Percentiles rank a stretch among this genome's conserved stretches.
phyloP scores from a whole-genome alignment of 2,113 vertebrate genomes.

The Antigone vipio region DNA sequence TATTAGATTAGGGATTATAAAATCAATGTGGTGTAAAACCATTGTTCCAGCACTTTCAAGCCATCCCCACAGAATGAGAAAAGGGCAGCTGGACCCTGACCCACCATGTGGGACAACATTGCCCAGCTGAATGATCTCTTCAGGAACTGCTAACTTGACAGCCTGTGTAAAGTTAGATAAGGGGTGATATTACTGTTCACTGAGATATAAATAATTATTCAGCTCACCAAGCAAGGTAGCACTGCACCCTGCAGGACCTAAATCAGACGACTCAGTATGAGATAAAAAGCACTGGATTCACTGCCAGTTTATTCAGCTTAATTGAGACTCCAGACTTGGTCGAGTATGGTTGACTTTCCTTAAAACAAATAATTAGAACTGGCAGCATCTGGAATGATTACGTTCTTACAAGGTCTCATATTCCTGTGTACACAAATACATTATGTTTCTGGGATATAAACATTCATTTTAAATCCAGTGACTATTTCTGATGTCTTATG shows the following conservation, averaged over 20 bases:
- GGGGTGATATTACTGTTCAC: conserved; percentile 27
- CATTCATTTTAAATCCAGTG: background rate
- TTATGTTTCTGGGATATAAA: background rate
- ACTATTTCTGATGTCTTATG: background rate
- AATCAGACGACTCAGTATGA: conserved; percentile 43
- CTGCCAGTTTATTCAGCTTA: conserved; percentile 53
- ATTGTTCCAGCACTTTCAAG: conserved; percentile 60
- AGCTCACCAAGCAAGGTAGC: conserved; percentile 59
- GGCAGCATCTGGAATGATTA: background rate
- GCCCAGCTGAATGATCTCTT: conserved; percentile 6
- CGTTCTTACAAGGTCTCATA: background rate
- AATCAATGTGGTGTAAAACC: conserved; percentile 60
- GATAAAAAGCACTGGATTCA: conserved; percentile 54
- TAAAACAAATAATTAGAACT: conserved; percentile 28
- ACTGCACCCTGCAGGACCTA: conserved; percentile 42
- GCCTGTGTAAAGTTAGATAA: conserved; percentile 69
- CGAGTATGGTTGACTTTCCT: background rate
- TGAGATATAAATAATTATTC: conserved; percentile 71
- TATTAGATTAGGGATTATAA: conserved; percentile 69
- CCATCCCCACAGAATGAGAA: conserved; percentile 42
- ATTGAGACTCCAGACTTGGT: conserved; percentile 34
- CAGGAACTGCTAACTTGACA: conserved; percentile 24
- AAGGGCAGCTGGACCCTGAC: conserved; percentile 39
- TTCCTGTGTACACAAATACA: background rate
- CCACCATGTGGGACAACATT: conserved; percentile 1